Evolutionary conservation across 30 jellyfish, hydroid and myxozoan genomes (phyloP).

Genomic region (Clytia hemisphaerica): DNA sequence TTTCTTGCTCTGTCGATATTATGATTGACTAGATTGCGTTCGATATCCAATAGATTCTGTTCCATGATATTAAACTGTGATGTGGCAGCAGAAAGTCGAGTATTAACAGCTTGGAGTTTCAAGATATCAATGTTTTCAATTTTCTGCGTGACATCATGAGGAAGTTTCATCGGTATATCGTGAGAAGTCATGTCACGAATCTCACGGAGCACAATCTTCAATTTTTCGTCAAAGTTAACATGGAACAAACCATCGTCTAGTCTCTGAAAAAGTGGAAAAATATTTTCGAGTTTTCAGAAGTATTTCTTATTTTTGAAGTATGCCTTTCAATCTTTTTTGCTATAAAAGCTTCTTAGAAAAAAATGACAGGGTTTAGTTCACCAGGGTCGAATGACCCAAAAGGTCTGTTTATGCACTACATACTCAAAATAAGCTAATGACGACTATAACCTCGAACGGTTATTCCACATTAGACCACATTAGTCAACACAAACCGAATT

Average conservation of each 20-base stretch:
- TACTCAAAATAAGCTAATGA: too few relatives aligned
- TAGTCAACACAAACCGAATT: too few relatives aligned
- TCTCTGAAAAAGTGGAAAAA: not conserved
- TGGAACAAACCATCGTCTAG: not conserved
- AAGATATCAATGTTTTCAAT: constrained; percentile 44
- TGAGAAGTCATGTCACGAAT: constrained; percentile 44
- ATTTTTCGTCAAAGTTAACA: constrained; percentile 48
- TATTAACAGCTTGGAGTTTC: constrained; percentile 40
- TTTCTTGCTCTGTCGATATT: constrained; percentile 39
- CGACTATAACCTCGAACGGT: too few relatives aligned
- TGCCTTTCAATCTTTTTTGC: too few relatives aligned
- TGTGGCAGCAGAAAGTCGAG: constrained; percentile 50
- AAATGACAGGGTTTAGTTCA: too few relatives aligned
- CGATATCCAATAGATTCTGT: constrained; percentile 44
- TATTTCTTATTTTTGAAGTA: not conserved
- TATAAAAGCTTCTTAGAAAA: too few relatives aligned
- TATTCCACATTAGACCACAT: too few relatives aligned
- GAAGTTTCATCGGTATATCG: constrained; percentile 32
- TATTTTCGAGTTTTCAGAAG: not conserved
- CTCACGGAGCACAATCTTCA: constrained; percentile 42
- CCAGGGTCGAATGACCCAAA: too few relatives aligned
- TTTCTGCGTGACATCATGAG: constrained; percentile 49
- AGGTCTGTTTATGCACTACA: too few relatives aligned
- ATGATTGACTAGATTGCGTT: constrained; percentile 51
- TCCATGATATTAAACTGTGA: constrained; percentile 39